These are phyloP conservation scores for Phyllotis vaccarum DNA, from an alignment of 2,797 vertebrate genomes.

Conservation along the genomic window DNA sequence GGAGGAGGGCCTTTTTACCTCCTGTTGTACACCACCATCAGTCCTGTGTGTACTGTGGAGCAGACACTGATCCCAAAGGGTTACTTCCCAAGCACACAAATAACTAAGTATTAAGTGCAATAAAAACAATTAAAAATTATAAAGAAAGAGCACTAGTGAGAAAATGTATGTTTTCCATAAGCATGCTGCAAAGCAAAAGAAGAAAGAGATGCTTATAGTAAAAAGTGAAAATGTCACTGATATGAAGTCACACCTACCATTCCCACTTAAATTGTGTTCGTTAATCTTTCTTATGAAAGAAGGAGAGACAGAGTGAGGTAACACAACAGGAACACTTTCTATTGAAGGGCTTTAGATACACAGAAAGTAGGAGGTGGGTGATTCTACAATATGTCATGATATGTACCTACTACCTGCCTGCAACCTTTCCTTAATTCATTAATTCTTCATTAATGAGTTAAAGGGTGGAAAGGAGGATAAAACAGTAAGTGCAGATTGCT, in stretches of 20 bases:
- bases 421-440: neutral
- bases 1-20: neutral
- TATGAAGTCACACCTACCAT: neutral
- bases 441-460: neutral
- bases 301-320: neutral
- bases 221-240: neutral
- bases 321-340: neutral
- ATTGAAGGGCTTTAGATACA: neutral
- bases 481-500: neutral
- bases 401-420: neutral
- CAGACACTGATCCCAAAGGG: neutral
- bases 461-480: neutral
- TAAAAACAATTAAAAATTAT: neutral
- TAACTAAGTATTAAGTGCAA: neutral
- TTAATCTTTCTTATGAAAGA: neutral
- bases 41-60: neutral
- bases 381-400: neutral
- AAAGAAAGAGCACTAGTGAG: neutral
- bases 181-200: neutral
- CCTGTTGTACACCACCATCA: neutral
- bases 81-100: neutral
- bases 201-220: neutral
- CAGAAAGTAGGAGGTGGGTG: neutral
- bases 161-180: neutral
- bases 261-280: neutral